phyloP scores from a whole-genome alignment of 2,888 invertebrate genomes.

The Vesta saturnalis region DNA sequence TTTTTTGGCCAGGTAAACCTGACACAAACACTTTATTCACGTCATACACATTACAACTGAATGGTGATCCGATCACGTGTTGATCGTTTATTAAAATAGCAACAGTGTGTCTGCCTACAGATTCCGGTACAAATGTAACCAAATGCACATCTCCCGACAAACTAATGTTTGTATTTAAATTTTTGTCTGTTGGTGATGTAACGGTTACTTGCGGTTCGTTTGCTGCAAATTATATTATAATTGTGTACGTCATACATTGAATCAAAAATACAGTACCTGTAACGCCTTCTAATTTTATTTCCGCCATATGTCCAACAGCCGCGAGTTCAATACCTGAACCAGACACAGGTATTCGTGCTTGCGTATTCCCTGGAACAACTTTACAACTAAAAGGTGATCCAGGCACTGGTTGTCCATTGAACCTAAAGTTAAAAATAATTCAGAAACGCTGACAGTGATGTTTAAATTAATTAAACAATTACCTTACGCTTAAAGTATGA shows the following conservation, averaged over 20 bases:
- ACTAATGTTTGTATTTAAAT: constrained; percentile 77
- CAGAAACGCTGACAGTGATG: not conserved
- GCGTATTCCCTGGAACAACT: constrained; percentile 71
- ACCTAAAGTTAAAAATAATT: constrained; percentile 57
- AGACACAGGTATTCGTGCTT: constrained; percentile 71
- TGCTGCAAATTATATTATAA: constrained; percentile 53
- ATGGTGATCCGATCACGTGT: constrained; percentile 90
- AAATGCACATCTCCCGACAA: constrained; percentile 74
- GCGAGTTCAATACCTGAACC: constrained; percentile 77
- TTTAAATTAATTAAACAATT: constrained; percentile 15
- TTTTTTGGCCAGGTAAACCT: constrained; percentile 64
- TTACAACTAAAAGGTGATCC: constrained; percentile 96
- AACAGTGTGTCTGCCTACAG: constrained; percentile 88
- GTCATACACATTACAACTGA: constrained; percentile 94
- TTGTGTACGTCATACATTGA: not conserved
- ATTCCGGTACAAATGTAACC: constrained; percentile 83
- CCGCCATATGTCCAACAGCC: constrained; percentile 72
- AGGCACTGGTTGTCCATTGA: constrained; percentile 79
- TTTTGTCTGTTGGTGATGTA: constrained; percentile 85
- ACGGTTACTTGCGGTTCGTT: constrained; percentile 78
- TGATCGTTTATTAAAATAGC: constrained; percentile 85
- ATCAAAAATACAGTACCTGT: constrained; percentile 56
- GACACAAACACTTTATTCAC: constrained; percentile 82
- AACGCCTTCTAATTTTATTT: constrained; percentile 67
- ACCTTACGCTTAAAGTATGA: constrained; percentile 90